Conservation (phyloP, 2,888 invertebrate genomes). For the Drosophila diplacantha region DNA sequence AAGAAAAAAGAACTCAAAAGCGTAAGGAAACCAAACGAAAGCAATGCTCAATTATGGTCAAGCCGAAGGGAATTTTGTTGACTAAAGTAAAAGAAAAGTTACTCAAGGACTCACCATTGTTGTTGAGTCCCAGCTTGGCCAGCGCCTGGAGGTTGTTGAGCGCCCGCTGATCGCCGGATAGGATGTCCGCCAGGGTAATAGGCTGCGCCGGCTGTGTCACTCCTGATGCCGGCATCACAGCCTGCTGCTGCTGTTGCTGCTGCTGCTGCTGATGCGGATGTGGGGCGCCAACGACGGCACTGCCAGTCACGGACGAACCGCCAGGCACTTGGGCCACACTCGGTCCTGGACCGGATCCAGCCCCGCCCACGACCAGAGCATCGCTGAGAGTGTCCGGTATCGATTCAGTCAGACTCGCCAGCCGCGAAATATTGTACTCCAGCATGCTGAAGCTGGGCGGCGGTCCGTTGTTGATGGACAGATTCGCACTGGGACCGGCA, state of each 20-base stretch:
- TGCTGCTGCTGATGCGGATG: constrained; percentile 22
- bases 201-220: constrained; percentile 80
- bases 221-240: constrained; percentile 76
- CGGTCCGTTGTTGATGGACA: constrained; percentile 68
- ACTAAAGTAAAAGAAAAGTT: not conserved
- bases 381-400: constrained; percentile 78
- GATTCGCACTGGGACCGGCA: constrained; percentile 39
- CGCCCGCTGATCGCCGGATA: constrained; percentile 86
- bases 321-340: constrained; percentile 27
- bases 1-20: constrained; percentile 25
- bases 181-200: constrained; percentile 87
- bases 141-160: constrained; percentile 93
- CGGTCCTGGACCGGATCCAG: constrained; percentile 20
- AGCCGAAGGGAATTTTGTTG: not conserved
- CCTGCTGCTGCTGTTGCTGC: constrained; percentile 60
- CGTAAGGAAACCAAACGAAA: constrained; percentile 12
- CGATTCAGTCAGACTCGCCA: constrained; percentile 88
- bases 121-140: constrained; percentile 88
- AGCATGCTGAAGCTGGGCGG: constrained; percentile 84
- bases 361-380: constrained; percentile 52
- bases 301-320: constrained; percentile 23
- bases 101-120: constrained; percentile 80
- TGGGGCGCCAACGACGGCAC: constrained; percentile 30
- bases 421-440: constrained; percentile 90
- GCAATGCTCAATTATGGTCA: not conserved